These are phyloP conservation scores for Drosophila niveifrons DNA, from an alignment of 2,888 invertebrate genomes.

Conservation along the genomic window DNA sequence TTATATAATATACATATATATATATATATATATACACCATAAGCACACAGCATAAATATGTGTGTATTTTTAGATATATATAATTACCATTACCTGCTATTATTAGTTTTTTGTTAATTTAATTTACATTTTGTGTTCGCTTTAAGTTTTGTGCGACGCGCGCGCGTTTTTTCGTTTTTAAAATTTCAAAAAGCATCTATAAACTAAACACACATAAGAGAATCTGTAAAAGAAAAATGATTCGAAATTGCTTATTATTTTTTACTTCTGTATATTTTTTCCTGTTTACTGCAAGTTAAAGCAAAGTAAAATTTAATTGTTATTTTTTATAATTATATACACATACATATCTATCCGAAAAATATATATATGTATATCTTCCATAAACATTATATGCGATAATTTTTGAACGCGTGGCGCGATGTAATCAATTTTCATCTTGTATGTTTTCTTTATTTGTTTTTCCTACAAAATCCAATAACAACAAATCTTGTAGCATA, in stretches of 20 bases:
- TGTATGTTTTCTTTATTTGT: conserved; percentile 66
- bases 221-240: conserved; percentile 7
- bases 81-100: conserved; percentile 67
- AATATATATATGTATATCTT: conserved; percentile 53
- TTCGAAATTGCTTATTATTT: conserved; percentile 29
- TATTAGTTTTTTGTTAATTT: conserved; percentile 77
- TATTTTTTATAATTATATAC: conserved; percentile 38
- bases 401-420: conserved; percentile 69
- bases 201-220: conserved; percentile 8
- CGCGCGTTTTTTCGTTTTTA: conserved; percentile 45
- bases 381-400: conserved; percentile 52
- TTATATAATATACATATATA: conserved; percentile 32
- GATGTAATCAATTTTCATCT: conserved; percentile 51
- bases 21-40: conserved; percentile 21
- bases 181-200: conserved; percentile 28
- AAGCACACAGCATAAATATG: conserved; percentile 14
- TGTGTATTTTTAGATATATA: conserved; percentile 23
- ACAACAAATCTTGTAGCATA: conserved; percentile 52
- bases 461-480: conserved; percentile 36
- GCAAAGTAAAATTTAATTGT: conserved; percentile 49
- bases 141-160: conserved; percentile 66
- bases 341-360: conserved; percentile 18
- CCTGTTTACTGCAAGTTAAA: conserved; percentile 58
- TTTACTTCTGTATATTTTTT: conserved; percentile 68
- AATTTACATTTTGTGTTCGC: conserved; percentile 72